Evolutionary conservation across 2,113 vertebrate species (phyloP).

Genomic region (Pristiophorus japonicus): DNA sequence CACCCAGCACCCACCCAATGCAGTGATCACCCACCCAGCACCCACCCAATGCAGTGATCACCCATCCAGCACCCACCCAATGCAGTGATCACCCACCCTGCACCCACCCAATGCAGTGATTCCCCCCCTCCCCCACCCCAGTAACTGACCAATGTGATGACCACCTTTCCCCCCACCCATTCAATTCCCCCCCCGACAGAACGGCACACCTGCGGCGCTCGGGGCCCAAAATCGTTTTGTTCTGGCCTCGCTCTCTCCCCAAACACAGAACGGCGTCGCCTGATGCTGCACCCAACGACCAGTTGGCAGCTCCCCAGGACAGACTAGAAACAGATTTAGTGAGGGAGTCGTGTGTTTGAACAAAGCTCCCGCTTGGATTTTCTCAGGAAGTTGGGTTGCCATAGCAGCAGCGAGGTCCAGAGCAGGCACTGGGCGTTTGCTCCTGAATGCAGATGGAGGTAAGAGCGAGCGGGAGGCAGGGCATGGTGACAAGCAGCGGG

Average conservation of each 20-base stretch:
- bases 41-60: too few relatives aligned
- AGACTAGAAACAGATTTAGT: not conserved
- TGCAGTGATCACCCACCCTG: too few relatives aligned
- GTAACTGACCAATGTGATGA: too few relatives aligned
- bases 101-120: too few relatives aligned
- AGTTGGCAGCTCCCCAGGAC: not conserved
- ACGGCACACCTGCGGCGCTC: too few relatives aligned
- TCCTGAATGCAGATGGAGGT: not conserved
- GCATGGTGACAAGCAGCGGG: not conserved
- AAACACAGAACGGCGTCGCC: not conserved
- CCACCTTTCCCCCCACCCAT: too few relatives aligned
- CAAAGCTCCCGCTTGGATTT: not conserved
- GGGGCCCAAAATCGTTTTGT: too few relatives aligned
- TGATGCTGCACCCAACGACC: not conserved
- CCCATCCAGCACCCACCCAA: too few relatives aligned
- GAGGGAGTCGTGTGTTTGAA: not conserved
- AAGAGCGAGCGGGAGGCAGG: not conserved
- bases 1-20: too few relatives aligned
- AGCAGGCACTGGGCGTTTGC: not conserved
- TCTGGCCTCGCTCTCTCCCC: not conserved
- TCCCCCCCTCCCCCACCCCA: too few relatives aligned
- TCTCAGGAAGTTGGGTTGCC: not conserved
- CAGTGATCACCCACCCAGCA: too few relatives aligned
- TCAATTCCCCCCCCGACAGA: too few relatives aligned
- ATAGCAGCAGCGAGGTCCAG: not conserved